A percentile compares a stretch with the other conserved stretches of the same genome.
Conservation (phyloP, 2,888 invertebrate genomes). For the Harpalus rufipes region DNA sequence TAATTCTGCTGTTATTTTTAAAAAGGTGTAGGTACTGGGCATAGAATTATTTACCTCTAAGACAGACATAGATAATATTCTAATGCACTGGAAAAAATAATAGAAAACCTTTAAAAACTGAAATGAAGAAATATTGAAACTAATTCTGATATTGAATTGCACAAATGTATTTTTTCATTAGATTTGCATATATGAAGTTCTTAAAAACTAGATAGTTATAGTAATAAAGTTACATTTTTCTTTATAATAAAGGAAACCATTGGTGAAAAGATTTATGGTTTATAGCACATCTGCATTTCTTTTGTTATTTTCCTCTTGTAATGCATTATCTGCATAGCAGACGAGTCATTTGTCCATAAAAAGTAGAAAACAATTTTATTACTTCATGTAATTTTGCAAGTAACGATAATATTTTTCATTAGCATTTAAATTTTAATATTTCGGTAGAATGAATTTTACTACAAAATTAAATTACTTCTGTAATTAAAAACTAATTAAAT, state of each 20-base stretch:
- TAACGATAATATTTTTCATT: not conserved
- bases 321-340: not conserved
- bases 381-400: not conserved
- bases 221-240: constrained; percentile 3
- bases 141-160: not conserved
- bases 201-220: not conserved
- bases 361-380: not conserved
- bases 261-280: not conserved
- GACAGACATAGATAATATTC: no score
- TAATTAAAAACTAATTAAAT: constrained; percentile 19
- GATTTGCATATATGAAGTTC: not conserved
- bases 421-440: not conserved
- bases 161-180: not conserved
- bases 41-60: no score
- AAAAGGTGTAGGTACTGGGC: no score
- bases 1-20: no score
- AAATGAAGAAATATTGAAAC: no score
- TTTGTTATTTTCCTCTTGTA: not conserved
- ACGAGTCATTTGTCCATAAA: not conserved
- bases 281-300: not conserved
- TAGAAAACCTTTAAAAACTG: no score
- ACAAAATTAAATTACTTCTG: not conserved
- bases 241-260: not conserved
- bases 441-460: not conserved
- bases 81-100: no score